Percentiles rank a stretch among this genome's conserved stretches.
Conservation (phyloP, 2,888 invertebrate genomes). For the Apotomis turbidana region DNA sequence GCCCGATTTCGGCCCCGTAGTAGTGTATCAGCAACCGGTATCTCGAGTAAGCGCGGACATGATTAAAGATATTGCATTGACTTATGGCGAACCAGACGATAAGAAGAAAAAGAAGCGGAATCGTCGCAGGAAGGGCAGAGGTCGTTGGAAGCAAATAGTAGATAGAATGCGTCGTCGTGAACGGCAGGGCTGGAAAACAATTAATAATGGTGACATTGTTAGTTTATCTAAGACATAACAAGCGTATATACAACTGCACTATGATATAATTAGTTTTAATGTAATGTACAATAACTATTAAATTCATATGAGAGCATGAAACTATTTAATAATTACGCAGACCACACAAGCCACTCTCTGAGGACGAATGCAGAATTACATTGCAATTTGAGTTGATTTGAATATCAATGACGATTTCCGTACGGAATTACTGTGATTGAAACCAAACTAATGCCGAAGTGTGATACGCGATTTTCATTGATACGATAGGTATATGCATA, state of each 20-base stretch:
- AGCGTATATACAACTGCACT: background rate
- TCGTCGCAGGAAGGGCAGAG: background rate
- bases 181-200: conserved; percentile 27
- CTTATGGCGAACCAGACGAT: conserved; percentile 50
- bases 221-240: conserved; percentile 7
- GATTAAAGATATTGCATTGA: conserved; percentile 60
- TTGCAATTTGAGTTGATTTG: no score
- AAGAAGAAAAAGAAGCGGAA: background rate
- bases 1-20: conserved; percentile 64
- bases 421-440: no score
- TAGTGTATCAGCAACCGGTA: conserved; percentile 68
- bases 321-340: no score
- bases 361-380: no score
- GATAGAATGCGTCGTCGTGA: background rate
- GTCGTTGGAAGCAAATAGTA: conserved; percentile 20
- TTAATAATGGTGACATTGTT: conserved; percentile 26
- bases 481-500: no score
- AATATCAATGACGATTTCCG: no score
- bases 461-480: no score
- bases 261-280: background rate
- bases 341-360: no score
- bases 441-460: no score
- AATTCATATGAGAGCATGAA: no score
- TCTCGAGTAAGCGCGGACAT: conserved; percentile 62
- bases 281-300: no score